Percentiles rank a stretch among this genome's conserved stretches.
phyloP scores from a whole-genome alignment of 2,888 invertebrate species.

The Andrena marginata region DNA sequence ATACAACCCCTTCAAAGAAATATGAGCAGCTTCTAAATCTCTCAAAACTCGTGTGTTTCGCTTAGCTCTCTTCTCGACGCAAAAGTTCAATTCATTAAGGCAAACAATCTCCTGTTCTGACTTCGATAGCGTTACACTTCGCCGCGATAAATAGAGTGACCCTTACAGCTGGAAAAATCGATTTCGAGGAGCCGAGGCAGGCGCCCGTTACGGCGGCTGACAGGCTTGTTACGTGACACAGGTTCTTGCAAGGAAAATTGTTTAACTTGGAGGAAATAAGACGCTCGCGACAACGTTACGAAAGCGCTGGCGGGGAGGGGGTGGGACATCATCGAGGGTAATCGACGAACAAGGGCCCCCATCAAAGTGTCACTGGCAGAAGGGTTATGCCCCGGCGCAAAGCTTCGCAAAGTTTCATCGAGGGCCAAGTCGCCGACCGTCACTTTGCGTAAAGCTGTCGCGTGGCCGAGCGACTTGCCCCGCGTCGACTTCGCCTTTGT shows the following conservation, averaged over 20 bases:
- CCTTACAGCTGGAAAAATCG: background rate
- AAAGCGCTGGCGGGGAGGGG: background rate
- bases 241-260: background rate
- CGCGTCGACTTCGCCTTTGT: slow-evolving; percentile 42
- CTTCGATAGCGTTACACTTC: too few relatives aligned
- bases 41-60: too few relatives aligned
- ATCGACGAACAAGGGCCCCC: slow-evolving; percentile 39
- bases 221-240: background rate
- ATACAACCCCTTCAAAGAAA: too few relatives aligned
- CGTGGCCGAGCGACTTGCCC: slow-evolving; percentile 36
- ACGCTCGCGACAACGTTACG: slow-evolving; percentile 2
- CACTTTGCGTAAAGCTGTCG: slow-evolving; percentile 60
- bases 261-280: background rate
- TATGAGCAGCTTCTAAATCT: too few relatives aligned
- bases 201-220: background rate
- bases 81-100: too few relatives aligned
- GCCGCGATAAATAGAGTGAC: too few relatives aligned
- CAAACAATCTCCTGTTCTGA: too few relatives aligned
- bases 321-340: slow-evolving; percentile 22
- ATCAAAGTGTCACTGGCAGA: slow-evolving; percentile 63
- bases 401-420: slow-evolving; percentile 45
- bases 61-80: too few relatives aligned
- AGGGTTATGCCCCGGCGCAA: slow-evolving; percentile 30
- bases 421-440: slow-evolving; percentile 35
- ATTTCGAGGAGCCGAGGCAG: background rate